Base-by-base conservation (phyloP, 2,888 invertebrate species). In the Drosophila melanocephala region DNA sequence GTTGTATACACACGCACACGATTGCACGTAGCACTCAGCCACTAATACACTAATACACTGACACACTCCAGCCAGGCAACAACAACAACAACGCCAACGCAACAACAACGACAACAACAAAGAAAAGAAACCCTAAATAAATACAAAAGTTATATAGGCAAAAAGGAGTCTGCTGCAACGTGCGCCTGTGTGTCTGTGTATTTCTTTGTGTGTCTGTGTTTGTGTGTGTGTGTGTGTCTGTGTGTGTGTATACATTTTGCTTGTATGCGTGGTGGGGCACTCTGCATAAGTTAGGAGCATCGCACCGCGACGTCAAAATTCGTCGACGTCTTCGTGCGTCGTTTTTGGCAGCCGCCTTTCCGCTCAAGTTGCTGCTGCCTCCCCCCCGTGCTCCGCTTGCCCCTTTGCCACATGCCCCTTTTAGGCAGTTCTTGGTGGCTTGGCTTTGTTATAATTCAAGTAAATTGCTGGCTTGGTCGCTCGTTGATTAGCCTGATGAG, bases 111-210 rank as follows among this genome's bases (percentile, higher is more conserved):
- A 16, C 39, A 2, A 19, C 39, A 44, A 58, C 28, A 32, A 16
- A 22, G n/a, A 58, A 73, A 75, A 58, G 55, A 72, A 72, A 75
- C 79, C 79, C 72, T 73, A 87, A 89, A 77, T 82, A 82, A 88
- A 87, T 80, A 87, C 65, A 56, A 64, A 75, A 84, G 67, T 50
- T 59, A 63, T 74, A 59, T 58, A 30, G 42, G 70, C 63, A 69
- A 63, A 70, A 84, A 72, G 83, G 81, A 79, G 75, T 85, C 79
- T 84, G 74, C 76, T 85, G 85, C 84, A 84, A 71, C 74, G 79
- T 66, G 65, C 71, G 62, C 58, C 44, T 76, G 62, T 68, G 61
- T 68, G 52, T 69, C 33, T 62, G 35, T 42, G 50, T 39, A 22
- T 76, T 57, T 64, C 16, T 37, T 6, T 37, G 67, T 52, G 28